These are phyloP conservation scores for Indicator maculatus DNA, from an alignment of 2,113 vertebrate genomes.

Conservation along the genomic window DNA sequence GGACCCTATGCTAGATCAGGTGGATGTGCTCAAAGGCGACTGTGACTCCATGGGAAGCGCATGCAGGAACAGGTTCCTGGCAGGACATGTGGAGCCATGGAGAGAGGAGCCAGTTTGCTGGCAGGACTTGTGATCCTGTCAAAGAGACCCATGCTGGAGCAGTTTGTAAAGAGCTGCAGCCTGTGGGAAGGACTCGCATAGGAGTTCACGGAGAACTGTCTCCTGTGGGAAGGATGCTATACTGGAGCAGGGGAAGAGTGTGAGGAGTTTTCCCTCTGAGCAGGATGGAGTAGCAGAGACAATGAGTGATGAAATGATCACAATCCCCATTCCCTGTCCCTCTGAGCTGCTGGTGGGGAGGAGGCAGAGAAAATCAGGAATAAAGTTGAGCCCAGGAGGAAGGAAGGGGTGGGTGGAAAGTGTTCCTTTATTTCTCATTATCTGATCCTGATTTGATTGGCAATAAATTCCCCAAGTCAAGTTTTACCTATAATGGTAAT, in stretches of 20 bases:
- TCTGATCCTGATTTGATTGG: neutral
- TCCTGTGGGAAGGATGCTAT: neutral
- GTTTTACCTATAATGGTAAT: neutral
- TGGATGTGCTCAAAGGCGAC: neutral
- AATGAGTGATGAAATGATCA: rapidly evolving
- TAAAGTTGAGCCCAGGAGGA: neutral
- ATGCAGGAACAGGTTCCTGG: neutral
- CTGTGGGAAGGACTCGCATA: neutral
- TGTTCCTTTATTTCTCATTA: neutral
- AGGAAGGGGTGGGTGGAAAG: rapidly evolving
- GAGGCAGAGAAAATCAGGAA: neutral
- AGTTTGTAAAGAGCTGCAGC: rapidly evolving
- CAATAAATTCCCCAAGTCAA: neutral
- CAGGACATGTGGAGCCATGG: neutral
- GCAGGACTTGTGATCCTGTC: neutral
- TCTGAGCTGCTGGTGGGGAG: rapidly evolving
- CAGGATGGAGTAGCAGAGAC: neutral
- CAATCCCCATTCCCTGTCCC: neutral
- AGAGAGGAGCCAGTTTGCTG: neutral
- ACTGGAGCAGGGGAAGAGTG: neutral
- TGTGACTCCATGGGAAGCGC: neutral
- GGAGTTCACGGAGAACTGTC: rapidly evolving
- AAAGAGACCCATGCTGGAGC: neutral
- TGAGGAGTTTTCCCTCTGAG: neutral
- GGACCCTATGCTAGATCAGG: neutral